Conservation (phyloP, 1,140 invertebrate genomes). For the Papilio aristodemus region DNA sequence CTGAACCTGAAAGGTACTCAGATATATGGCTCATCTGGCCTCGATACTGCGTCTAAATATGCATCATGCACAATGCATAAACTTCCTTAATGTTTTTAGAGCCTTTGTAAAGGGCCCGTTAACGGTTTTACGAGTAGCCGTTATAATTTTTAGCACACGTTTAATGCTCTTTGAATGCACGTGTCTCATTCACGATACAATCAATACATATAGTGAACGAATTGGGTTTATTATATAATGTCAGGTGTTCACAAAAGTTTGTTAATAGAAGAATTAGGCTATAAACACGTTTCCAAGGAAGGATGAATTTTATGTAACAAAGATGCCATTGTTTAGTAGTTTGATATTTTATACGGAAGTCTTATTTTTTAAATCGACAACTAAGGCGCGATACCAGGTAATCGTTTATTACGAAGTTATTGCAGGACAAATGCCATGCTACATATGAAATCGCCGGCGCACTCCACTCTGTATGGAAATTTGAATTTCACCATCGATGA, state of each 20-base stretch:
- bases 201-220: background rate
- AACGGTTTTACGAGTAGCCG: background rate
- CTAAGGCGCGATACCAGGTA: background rate
- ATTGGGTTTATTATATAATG: background rate
- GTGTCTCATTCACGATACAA: too few species aligned
- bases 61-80: slow-evolving; percentile 3
- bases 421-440: slow-evolving; percentile 12
- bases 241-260: background rate
- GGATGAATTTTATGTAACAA: too few species aligned
- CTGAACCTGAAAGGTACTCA: background rate
- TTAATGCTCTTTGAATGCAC: slow-evolving; percentile 5
- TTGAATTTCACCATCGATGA: background rate
- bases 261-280: too few species aligned
- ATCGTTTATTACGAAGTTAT: slow-evolving; percentile 15
- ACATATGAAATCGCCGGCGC: background rate
- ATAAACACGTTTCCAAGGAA: too few species aligned
- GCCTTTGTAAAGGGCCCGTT: slow-evolving; percentile 1
- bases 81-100: slow-evolving; percentile 17
- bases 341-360: slow-evolving; percentile 1
- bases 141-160: slow-evolving; percentile 16
- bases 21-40: background rate
- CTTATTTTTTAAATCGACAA: background rate
- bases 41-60: background rate
- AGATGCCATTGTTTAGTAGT: background rate
- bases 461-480: slow-evolving; percentile 5